Evolutionary conservation across 2,797 vertebrate species (phyloP), one percentile per base, ranked within the genome.

Genomic region (Rhinogobio ventralis): DNA sequence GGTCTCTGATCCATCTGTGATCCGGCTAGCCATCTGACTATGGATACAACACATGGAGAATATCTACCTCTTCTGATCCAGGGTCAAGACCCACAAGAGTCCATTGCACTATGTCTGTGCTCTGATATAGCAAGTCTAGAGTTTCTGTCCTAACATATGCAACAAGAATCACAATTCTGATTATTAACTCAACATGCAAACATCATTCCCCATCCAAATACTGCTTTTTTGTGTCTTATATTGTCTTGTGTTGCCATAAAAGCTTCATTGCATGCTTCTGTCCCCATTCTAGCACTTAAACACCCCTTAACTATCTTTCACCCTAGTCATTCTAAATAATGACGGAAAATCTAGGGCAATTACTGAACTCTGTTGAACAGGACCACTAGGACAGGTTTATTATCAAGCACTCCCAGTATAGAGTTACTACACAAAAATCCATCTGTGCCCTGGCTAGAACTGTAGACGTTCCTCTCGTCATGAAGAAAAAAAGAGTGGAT

Each of bases 1-100:
- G 93, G 93, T 92, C 94, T 94, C 91, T 92, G 89, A 90, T 95
- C 94, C 94, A 94, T 94, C 94, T 95, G 94, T 92, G 93, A 93
- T 91, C 94, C 92, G 92, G 81, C 64, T 84, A 93, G 90, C 92
- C 94, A 95, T 94, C 95, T 95, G 92, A 94, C 92, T 95, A 92
- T 89, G 95, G 93, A 94, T 93, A 92, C 92, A 93, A 90, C 92
- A 93, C 93, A 94, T 91, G 90, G 60, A 92, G 92, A 94, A 82
- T 68, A 92, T 92, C 51, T 91, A 87, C 90, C 91, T 94, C 94
- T 90, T 39, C 94, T 90, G 93, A 92, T 88, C 33, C 33, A 60
- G 46, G 51, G 80, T 86, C 79, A 76, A 51, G 72, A 51, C 64
- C 42, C 19, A 25, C 33, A 68, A 20, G 46, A 36, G 25, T 49